Evolutionary conservation across 2,113 vertebrate species (phyloP), one percentile per base, ranked within the genome.

Genomic region (Tachysurus fulvidraco): DNA sequence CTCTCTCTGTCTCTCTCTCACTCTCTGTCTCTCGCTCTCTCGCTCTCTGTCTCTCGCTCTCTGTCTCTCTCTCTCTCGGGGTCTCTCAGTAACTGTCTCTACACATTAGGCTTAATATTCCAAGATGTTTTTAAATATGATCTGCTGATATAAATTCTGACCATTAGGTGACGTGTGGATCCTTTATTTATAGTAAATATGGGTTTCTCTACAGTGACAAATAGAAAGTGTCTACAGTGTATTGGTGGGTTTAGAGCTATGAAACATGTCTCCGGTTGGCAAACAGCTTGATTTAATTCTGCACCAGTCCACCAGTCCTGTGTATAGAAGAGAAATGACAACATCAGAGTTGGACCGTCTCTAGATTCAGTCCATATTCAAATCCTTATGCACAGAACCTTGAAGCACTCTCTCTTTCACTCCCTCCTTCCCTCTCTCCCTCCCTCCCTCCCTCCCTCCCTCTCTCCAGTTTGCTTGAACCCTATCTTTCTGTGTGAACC

Each of bases 391-490:
- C n/a, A 55, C 14, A 17, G 52, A 55, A 55, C 52, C 92, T 94
- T 93, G 90, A 92, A 91, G 92, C 88, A 77, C 7, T 36, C 76
- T 50, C 55, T 80, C 85, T 77, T 36, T 36, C n/a, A n/a, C n/a
- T n/a, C n/a, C n/a, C n/a, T n/a, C 71, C 57, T 28, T 55, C 79
- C 44, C 50, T 69, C 85, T 88, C 52, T 85, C 64, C 67, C n/a
- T n/a, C n/a, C n/a, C n/a, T n/a, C n/a, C n/a, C n/a, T n/a, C n/a
- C 67, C 83, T 54, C 71, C 57, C 28, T 55, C 79, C 44, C 50
- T 69, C 85, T 88, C 52, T 85, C 64, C 67, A 88, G 89, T 91
- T 87, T 91, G 88, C 91, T 85, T 92, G 91, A 92, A 91, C 92
- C 90, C 86, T 80, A 88, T 88, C 65, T 78, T 90, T 89, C 87